Evolutionary conservation across 64 coral and sea anemone species (phyloP).

Genomic region (Montipora capricornis): DNA sequence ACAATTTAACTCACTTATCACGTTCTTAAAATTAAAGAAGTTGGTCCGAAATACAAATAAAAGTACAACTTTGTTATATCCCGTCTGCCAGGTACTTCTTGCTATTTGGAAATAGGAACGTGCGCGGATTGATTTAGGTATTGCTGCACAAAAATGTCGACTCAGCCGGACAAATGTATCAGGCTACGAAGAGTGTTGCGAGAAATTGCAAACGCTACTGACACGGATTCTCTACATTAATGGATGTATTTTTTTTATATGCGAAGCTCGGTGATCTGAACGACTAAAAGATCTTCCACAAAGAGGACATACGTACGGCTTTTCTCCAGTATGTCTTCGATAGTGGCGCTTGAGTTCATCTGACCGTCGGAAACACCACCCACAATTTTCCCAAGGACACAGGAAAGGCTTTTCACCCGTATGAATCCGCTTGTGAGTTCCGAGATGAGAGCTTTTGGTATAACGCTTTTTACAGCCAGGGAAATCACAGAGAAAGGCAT

Average conservation of each 20-base stretch:
- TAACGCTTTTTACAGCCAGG: conserved; percentile 88
- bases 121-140: neutral
- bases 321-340: conserved; percentile 90
- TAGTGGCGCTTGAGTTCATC: conserved; percentile 94
- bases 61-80: neutral
- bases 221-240: conserved; percentile 1
- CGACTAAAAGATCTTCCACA: conserved; percentile 94
- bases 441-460: conserved; percentile 83
- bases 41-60: neutral
- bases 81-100: neutral
- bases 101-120: neutral
- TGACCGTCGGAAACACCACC: conserved; percentile 86
- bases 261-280: conserved; percentile 88
- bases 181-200: neutral
- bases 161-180: neutral
- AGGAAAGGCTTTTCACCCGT: conserved; percentile 90
- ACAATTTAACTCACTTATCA: conserved; percentile 2
- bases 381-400: conserved; percentile 88
- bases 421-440: conserved; percentile 79
- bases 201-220: neutral
- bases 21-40: neutral
- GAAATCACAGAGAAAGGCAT: conserved; percentile 83
- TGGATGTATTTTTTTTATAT: conserved; percentile 93
- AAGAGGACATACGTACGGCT: conserved; percentile 87
- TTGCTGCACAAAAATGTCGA: neutral